Percentiles rank a stretch among this genome's conserved stretches.
phyloP scores from a whole-genome alignment of 2,888 invertebrate species.

The Orthonevra nobilis region DNA sequence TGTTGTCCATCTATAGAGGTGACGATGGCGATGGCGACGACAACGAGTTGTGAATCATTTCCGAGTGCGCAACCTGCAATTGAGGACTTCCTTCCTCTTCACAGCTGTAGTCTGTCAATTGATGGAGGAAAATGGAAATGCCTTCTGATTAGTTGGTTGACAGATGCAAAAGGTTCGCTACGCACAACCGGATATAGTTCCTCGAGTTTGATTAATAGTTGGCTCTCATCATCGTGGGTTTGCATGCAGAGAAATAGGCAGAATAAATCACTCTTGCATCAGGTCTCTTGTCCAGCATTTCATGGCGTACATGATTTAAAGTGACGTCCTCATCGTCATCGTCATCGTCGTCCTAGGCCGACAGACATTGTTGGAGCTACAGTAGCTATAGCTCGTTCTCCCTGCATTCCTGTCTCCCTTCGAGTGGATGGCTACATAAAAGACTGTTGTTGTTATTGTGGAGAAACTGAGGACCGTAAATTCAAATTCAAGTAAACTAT shows the following conservation, averaged over 20 bases:
- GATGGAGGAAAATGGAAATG: constrained; percentile 23
- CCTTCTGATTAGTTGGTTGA: constrained; percentile 6
- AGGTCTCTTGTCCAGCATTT: constrained; percentile 32
- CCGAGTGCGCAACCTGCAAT: constrained; percentile 44
- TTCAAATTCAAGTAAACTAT: constrained; percentile 55
- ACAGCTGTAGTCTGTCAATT: too few relatives aligned
- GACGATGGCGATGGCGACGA: background rate
- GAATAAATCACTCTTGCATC: constrained; percentile 37
- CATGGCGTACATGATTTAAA: constrained; percentile 30
- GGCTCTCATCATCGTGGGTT: background rate
- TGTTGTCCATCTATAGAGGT: background rate
- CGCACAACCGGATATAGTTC: background rate
- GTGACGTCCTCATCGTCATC: too few relatives aligned
- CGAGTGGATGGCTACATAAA: background rate
- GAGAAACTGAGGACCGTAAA: constrained; percentile 16
- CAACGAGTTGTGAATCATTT: constrained; percentile 47
- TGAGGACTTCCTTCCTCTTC: constrained; percentile 49
- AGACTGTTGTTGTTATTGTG: background rate
- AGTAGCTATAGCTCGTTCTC: constrained; percentile 2
- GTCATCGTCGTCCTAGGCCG: too few relatives aligned
- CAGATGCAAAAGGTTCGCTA: constrained; percentile 2
- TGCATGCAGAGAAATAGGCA: background rate
- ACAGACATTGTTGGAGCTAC: background rate
- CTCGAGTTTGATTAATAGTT: too few relatives aligned
- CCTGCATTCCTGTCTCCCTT: background rate